Conservation (phyloP, 2,888 invertebrate species). For the Allacma fusca region DNA sequence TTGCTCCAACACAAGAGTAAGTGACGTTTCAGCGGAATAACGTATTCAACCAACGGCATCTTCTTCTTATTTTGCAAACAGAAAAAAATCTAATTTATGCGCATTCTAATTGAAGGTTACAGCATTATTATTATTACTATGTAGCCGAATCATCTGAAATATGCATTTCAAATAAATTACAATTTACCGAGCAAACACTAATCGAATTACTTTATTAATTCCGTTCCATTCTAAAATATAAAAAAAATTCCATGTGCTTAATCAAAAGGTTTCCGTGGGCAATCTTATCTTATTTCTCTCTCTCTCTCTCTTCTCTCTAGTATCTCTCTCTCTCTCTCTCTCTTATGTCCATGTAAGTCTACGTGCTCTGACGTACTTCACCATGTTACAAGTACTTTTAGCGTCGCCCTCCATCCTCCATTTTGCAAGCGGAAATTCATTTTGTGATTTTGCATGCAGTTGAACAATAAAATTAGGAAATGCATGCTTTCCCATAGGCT, state of each 20-base stretch:
- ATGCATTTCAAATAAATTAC: conserved; percentile 29
- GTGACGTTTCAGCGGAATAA: neutral
- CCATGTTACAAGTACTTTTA: no score
- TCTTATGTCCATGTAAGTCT: no score
- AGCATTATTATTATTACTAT: no score
- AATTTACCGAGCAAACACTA: conserved; percentile 23
- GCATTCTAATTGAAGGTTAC: conserved; percentile 36
- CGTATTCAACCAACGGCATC: conserved; percentile 4
- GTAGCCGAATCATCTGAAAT: neutral
- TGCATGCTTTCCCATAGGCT: neutral
- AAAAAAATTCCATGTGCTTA: neutral
- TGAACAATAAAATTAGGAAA: neutral
- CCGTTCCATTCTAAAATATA: neutral
- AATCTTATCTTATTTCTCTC: neutral
- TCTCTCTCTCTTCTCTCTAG: no score
- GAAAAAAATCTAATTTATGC: conserved; percentile 29
- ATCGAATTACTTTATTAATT: conserved; percentile 18
- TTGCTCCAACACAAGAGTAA: neutral
- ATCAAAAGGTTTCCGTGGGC: neutral
- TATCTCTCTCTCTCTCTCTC: no score
- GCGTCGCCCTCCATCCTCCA: no score
- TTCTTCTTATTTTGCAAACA: conserved; percentile 4
- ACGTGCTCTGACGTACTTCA: no score
- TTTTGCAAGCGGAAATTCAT: neutral
- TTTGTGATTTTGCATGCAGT: neutral